Percentiles rank a stretch among this genome's conserved stretches.
These are phyloP conservation scores for Hydropsyche tenuis DNA, from an alignment of 1,140 invertebrate species.

Conservation along the genomic window DNA sequence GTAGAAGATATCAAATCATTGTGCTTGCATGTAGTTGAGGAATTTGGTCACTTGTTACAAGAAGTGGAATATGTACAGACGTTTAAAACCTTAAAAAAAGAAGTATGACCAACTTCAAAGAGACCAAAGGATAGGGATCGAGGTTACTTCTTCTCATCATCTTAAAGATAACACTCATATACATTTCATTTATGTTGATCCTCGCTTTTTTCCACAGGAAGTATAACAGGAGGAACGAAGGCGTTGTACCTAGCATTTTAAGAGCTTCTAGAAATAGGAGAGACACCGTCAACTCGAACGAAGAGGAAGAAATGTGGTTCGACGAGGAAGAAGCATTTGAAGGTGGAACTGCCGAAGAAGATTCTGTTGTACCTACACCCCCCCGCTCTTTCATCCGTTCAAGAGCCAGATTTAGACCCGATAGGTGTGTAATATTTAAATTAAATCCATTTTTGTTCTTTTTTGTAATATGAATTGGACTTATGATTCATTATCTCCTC, in stretches of 20 bases:
- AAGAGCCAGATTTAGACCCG: constrained; percentile 66
- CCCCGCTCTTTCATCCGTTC: constrained; percentile 52
- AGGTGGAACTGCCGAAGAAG: constrained; percentile 69
- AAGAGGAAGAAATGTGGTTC: constrained; percentile 99
- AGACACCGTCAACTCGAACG: constrained; percentile 92
- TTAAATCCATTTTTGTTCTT: background rate
- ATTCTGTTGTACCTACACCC: constrained; percentile 52
- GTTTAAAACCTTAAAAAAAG: constrained; percentile 87
- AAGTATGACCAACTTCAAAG: constrained; percentile 94
- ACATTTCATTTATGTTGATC: background rate
- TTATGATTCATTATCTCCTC: constrained; percentile 2
- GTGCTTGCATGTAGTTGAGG: constrained; percentile 93
- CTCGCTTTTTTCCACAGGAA: background rate
- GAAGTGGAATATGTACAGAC: constrained; percentile 97
- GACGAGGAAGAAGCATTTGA: constrained; percentile 96
- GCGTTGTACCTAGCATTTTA: constrained; percentile 76
- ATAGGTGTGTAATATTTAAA: constrained; percentile 59
- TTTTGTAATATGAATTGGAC: background rate
- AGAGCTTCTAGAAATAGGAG: constrained; percentile 83
- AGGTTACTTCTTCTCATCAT: constrained; percentile 54
- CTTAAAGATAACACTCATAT: background rate
- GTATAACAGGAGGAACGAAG: constrained; percentile 56
- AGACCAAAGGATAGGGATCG: constrained; percentile 84
- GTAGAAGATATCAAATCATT: constrained; percentile 95
- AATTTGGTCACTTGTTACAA: constrained; percentile 92